Evolutionary conservation across 2,113 vertebrate species (phyloP).

Genomic region (Zosterops borbonicus): DNA sequence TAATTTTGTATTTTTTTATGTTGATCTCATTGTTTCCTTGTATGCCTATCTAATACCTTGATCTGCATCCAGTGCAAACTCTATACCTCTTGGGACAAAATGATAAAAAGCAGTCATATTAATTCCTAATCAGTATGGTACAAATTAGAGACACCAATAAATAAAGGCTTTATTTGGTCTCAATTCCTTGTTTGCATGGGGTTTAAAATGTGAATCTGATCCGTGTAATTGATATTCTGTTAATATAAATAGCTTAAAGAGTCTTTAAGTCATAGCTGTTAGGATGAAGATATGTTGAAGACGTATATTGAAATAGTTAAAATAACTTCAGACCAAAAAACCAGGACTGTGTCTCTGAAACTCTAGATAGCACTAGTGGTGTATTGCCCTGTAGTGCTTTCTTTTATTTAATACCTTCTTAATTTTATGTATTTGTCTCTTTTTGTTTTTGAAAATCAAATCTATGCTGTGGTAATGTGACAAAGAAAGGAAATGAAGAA

Average conservation of each 20-base stretch:
- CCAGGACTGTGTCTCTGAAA: neutral
- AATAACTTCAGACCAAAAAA: neutral
- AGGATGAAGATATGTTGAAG: neutral
- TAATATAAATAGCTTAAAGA: neutral
- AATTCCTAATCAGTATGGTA: neutral
- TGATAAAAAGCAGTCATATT: neutral
- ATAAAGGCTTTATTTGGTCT: neutral
- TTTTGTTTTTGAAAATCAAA: conserved; percentile 9
- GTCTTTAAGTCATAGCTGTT: neutral
- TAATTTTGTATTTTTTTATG: neutral
- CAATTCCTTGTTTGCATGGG: neutral
- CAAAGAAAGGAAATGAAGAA: conserved; percentile 8
- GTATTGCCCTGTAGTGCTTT: neutral
- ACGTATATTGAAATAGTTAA: neutral
- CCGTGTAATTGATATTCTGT: neutral
- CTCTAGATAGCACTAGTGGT: neutral
- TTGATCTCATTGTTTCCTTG: neutral
- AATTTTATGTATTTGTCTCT: neutral
- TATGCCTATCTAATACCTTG: neutral
- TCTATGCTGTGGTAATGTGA: neutral
- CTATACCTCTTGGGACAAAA: neutral
- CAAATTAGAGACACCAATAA: neutral
- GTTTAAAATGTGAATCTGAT: neutral
- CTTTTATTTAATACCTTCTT: neutral
- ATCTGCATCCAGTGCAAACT: neutral